Base-by-base conservation (phyloP, 2,888 invertebrate species). In the Lasioglossum villosulum region DNA sequence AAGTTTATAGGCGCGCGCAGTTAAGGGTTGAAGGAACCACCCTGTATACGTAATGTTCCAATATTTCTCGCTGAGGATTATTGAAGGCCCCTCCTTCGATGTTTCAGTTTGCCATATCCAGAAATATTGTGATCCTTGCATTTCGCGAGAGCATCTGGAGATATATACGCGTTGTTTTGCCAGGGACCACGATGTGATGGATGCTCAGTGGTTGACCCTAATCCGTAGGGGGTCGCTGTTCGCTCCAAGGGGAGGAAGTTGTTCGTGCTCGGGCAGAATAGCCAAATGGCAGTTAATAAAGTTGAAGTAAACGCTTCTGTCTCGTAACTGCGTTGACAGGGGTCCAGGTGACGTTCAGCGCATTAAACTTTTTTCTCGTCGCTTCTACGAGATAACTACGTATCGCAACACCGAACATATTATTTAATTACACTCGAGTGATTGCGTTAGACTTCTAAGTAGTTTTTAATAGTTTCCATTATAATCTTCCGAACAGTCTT, bases 151-250 rank as follows among this genome's bases (percentile, higher is more conserved):
- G 59, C 27, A 23, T 27, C 27, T 16, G 30, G 39, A 56, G 86
- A 86, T 83, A 80, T 76, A 87, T 87, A 39, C 48, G 30, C 42
- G 78, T 75, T 87, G 83, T 83, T 87, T 80, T 59, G 80, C 59
- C 56, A 48, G 48, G 70, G 87, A 83, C 80, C 83, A 59, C 78
- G 56, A 4, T 70, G 78, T 83, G 87, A 87, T 83, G 81, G 80
- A 87, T 87, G 87, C 73, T 75, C 87, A 52, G 80, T 78, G 87
- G 84, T 87, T 82, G 87, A 87, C 87, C 87, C 84, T 87, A 87
- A 87, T 88, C 87, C 84, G 84, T 88, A 52, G 84, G 75, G 87
- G 82, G 71, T 73, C 72, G 37, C 72, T 63, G 75, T 75, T 82
- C 75, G 73, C 83, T 87, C 70, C 75, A 37, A 71, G 63, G 63